Evolutionary conservation across 2,888 invertebrate genomes (phyloP), one percentile per base, ranked within the genome.

Genomic region (Anoplius nigerrimus): DNA sequence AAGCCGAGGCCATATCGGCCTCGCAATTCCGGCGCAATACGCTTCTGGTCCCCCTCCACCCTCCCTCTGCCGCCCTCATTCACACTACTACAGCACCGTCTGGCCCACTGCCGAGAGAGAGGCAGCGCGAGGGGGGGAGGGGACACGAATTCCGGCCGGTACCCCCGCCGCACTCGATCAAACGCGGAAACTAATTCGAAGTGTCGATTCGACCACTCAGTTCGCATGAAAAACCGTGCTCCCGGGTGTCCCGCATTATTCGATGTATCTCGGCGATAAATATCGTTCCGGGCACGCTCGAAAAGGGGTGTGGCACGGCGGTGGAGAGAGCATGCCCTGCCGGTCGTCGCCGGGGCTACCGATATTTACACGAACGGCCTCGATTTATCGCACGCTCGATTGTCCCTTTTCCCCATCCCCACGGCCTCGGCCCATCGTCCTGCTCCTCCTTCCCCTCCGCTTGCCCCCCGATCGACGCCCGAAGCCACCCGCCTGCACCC

Each of bases 231-330:
- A 79, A 78, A 78, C 60, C 72, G 64, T 62, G 78, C 72, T 69
- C 70, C 43, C 54, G 76, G 69, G 75, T 72, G 72, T 78, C 70
- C 72, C 67, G 72, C 71, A 78, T 83, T 83, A 83, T 79, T 82
- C 82, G 76, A 72, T 74, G 51, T 68, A 78, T 66, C 74, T 64
- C 71, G 72, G 62, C 78, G 79, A 82, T 82, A 82, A 82, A 82
- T 82, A 82, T 81, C 79, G 75, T 64, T 57, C 56, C 61, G 53
- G 58, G 27, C 45, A 62, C 43, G 45, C 20, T 55, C 45, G 42
- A 16, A 24, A n/a, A 11, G 46, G 43, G 42, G 20, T 71, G 64
- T 24, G 55, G 46, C 71, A 58, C 11, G 61, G 59, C 66, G 70
- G 64, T 62, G 63, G 24, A 56, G 65, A 62, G 68, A 53, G 63